phyloP scores from a whole-genome alignment of 1,140 invertebrate genomes.

The Euura lappo region DNA sequence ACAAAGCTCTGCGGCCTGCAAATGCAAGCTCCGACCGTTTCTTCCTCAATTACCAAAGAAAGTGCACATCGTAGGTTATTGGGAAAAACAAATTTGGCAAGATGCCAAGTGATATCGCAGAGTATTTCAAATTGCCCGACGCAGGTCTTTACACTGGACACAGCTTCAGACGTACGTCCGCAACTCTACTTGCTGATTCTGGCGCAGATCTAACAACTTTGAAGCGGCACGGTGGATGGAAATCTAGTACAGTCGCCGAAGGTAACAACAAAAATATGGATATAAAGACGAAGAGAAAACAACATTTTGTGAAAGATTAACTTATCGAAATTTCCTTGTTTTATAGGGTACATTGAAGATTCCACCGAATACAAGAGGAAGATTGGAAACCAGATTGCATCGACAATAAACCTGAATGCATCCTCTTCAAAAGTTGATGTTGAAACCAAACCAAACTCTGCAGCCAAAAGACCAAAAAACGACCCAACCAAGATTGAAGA shows the following conservation, averaged over 20 bases:
- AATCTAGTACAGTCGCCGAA: conserved; percentile 24
- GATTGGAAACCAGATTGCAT: not conserved
- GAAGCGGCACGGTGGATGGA: conserved; percentile 27
- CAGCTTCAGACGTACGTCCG: conserved; percentile 31
- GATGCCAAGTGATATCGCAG: conserved; percentile 28
- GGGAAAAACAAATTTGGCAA: conserved; percentile 32
- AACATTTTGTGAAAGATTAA: not conserved
- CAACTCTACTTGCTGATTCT: conserved; percentile 27
- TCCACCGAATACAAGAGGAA: not conserved
- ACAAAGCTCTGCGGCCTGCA: conserved; percentile 25
- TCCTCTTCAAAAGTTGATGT: not conserved
- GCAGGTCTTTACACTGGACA: conserved; percentile 30
- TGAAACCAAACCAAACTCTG: not conserved
- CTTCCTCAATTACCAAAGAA: conserved; percentile 40
- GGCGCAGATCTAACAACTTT: conserved; percentile 28
- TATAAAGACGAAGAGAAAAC: not conserved
- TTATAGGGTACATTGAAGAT: conserved; percentile 3
- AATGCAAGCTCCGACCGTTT: conserved; percentile 25
- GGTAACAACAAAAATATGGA: not conserved
- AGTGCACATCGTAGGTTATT: conserved; percentile 35
- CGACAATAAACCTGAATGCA: not conserved
- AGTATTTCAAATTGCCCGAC: conserved; percentile 29
- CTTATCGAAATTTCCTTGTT: not conserved
- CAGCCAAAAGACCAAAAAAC: not conserved
- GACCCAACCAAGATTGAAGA: not conserved